phyloP scores from a whole-genome alignment of 2,888 invertebrate species.

The Orchesella flavescens region DNA sequence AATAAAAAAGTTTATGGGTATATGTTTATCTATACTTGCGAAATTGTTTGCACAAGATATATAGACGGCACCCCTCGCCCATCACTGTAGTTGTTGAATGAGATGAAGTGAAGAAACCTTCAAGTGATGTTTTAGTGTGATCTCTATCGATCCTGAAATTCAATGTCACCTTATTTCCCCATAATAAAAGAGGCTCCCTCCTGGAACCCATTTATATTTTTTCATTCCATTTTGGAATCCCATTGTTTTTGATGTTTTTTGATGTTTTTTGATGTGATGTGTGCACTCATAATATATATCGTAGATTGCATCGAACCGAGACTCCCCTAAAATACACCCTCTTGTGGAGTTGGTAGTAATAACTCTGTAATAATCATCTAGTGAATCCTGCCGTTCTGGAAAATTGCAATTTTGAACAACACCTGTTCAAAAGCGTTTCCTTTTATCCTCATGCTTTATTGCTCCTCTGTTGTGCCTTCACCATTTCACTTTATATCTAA shows the following conservation, averaged over 20 bases:
- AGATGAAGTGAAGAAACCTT: background rate
- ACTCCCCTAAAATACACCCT: too few relatives aligned
- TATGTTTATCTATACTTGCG: too few relatives aligned
- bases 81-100: too few relatives aligned
- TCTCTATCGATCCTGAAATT: constrained; percentile 33
- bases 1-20: too few relatives aligned
- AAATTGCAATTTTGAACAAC: constrained; percentile 4
- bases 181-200: background rate
- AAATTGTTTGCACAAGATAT: too few relatives aligned
- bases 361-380: background rate
- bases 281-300: background rate
- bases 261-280: too few relatives aligned
- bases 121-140: constrained; percentile 4
- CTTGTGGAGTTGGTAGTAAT: too few relatives aligned
- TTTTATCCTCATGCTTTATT: too few relatives aligned
- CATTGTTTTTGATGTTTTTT: constrained; percentile 24
- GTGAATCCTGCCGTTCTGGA: constrained; percentile 1
- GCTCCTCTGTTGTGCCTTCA: too few relatives aligned
- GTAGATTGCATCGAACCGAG: too few relatives aligned
- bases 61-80: too few relatives aligned
- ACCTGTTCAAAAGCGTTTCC: background rate
- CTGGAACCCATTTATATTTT: constrained; percentile 27
- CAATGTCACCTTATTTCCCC: constrained; percentile 25
- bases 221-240: constrained; percentile 10
- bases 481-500: too few relatives aligned